Conservation (phyloP, 2,797 vertebrate genomes). For the Novumbra hubbsi region DNA sequence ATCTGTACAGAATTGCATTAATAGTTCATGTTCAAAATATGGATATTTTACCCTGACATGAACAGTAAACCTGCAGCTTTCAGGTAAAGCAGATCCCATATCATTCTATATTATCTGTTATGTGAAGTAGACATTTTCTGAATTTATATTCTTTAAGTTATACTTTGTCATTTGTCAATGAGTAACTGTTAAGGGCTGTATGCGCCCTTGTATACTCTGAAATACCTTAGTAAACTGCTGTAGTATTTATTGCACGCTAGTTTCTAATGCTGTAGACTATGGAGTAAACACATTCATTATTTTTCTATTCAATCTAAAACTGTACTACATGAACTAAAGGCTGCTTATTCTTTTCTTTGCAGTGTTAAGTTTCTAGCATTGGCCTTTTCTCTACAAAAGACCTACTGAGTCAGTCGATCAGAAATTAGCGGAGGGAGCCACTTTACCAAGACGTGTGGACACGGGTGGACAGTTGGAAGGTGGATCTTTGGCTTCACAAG, state of each 20-base stretch:
- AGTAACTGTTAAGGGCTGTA: constrained; percentile 9
- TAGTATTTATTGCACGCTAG: constrained; percentile 8
- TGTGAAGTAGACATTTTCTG: constrained; percentile 5
- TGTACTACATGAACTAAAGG: constrained; percentile 59
- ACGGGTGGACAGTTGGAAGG: constrained; percentile 67
- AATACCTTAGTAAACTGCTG: constrained; percentile 34
- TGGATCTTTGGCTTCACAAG: constrained; percentile 66
- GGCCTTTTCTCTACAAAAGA: constrained; percentile 74
- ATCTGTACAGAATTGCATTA: constrained; percentile 19
- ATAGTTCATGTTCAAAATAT: constrained; percentile 39
- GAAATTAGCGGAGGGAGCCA: constrained; percentile 71
- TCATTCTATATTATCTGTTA: constrained; percentile 58
- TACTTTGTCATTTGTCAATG: constrained; percentile 35
- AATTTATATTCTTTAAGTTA: not conserved
- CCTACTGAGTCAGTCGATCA: constrained; percentile 68
- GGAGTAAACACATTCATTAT: not conserved
- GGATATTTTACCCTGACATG: constrained; percentile 68
- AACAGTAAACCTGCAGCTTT: constrained; percentile 73
- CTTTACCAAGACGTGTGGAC: constrained; percentile 61
- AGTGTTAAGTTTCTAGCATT: constrained; percentile 86
- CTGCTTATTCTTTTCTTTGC: constrained; percentile 75
- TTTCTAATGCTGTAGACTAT: constrained; percentile 1
- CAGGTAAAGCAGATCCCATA: constrained; percentile 75
- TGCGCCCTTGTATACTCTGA: constrained; percentile 18
- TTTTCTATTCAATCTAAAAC: not conserved